Percentiles rank a stretch among this genome's conserved stretches.
phyloP scores from a whole-genome alignment of 1,140 invertebrate species.

The Lasioglossum baleicum region DNA sequence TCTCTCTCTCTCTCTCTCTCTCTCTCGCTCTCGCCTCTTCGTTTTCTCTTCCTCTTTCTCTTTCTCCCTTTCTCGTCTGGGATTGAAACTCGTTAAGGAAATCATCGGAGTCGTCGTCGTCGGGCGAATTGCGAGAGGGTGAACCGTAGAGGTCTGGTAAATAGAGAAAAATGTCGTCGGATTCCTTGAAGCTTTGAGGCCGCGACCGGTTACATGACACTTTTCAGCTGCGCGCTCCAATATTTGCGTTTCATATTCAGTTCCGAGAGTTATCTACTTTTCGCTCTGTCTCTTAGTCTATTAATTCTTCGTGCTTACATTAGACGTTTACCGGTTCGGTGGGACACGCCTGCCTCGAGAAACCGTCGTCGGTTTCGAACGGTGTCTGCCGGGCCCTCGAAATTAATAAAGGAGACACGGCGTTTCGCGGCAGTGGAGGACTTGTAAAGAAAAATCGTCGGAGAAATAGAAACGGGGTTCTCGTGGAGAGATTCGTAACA shows the following conservation, averaged over 20 bases:
- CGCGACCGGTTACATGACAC: constrained; percentile 1
- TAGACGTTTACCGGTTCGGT: neutral
- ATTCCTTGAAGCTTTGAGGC: neutral
- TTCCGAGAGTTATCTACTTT: neutral
- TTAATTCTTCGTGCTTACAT: neutral
- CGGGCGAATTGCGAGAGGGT: neutral
- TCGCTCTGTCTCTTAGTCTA: neutral
- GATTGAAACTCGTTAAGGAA: constrained; percentile 20
- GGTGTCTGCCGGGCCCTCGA: neutral
- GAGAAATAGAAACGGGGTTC: neutral
- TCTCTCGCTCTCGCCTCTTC: no score
- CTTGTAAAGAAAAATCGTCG: no score
- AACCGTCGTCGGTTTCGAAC: no score
- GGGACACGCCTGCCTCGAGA: no score
- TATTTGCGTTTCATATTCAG: constrained; percentile 1
- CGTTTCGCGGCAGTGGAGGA: neutral
- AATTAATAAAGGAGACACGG: neutral
- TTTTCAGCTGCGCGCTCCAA: neutral
- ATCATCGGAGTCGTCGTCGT: neutral
- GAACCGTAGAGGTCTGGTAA: neutral
- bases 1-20: neutral
- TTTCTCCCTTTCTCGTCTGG: neutral
- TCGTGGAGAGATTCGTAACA: no score
- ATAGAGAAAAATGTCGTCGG: neutral
- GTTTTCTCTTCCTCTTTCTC: no score